Evolutionary conservation across 2,888 invertebrate species (phyloP), one percentile per base, ranked within the genome.

Genomic region (Diarsia dahlii): DNA sequence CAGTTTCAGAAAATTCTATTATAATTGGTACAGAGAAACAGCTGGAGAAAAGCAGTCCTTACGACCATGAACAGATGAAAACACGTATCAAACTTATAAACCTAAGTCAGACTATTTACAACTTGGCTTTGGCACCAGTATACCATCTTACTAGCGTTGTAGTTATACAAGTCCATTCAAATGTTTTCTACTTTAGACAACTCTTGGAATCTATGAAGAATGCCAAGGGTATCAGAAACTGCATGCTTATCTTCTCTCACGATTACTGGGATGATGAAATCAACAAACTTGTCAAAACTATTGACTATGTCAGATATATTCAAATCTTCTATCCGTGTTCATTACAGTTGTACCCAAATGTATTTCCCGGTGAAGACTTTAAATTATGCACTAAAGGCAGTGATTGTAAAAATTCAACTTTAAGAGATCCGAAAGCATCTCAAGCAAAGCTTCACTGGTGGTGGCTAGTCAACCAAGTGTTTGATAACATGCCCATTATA

Each of bases 401-500:
- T 63, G 66, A 86, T 50, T 93, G 92, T 77, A 69, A 72, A 23
- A 81, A 81, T 45, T 71, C 83, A 8, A 74, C 72, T 13, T 58
- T 77, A 68, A 86, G 91, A 74, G 75, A 88, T 52, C 67, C 82
- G 20, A 65, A 48, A 0, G 72, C 87, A 1, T 83, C 85, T 4
- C 93, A 93, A 76, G 76, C 81, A 18, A 93, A 93, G 75, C 90
- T 90, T 28, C 90, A 90, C 50, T 92, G 91, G 92, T 93, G 92
- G 93, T 93, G 91, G 93, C 90, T 90, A 69, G 77, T 82, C 4
- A 90, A 88, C 69, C 86, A 87, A 48, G 85, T 93, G 0, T 93
- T 93, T 70, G 89, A 91, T 48, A 73, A 88, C 56, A 73, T 92
- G 34, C 71, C 81, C 12, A 77, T 78, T 2, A 76, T 72, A n/a